These are phyloP conservation scores for Oreohelix idahoensis DNA, from an alignment of 1,140 invertebrate species.

Conservation along the genomic window DNA sequence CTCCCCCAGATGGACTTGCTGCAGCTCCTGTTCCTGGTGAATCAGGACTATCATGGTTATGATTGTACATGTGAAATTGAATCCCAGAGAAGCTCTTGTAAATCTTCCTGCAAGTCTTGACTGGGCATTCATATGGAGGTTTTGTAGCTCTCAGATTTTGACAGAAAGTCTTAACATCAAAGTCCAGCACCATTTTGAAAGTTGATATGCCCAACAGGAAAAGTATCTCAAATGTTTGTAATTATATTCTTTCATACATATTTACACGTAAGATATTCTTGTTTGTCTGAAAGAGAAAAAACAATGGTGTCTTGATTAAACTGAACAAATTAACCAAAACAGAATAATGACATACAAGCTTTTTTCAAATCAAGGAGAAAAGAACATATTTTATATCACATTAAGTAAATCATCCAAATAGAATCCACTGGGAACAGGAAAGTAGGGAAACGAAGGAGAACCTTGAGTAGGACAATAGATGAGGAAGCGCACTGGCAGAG, in stretches of 20 bases:
- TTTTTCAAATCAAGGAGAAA: no score
- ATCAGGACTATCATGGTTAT: conserved; percentile 81
- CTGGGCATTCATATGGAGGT: conserved; percentile 88
- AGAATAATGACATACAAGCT: no score
- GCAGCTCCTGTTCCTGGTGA: conserved; percentile 43
- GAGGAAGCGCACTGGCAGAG: no score
- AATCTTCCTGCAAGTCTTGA: conserved; percentile 85
- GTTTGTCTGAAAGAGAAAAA: neutral
- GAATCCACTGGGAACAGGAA: no score
- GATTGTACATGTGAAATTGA: conserved; percentile 88
- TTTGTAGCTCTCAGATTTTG: conserved; percentile 85
- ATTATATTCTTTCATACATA: neutral
- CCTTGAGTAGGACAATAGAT: no score
- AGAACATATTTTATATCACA: no score
- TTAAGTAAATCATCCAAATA: no score
- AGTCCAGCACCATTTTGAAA: conserved; percentile 80
- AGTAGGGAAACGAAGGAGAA: no score
- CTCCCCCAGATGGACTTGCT: conserved; percentile 49
- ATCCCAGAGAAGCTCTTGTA: conserved; percentile 89
- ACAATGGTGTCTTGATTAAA: neutral
- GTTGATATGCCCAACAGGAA: neutral
- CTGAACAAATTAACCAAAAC: no score
- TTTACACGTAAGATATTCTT: neutral
- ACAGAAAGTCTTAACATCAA: conserved; percentile 88
- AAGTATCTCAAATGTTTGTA: neutral